Percentiles rank a stretch among this genome's conserved stretches.
Evolutionary conservation across 2,797 vertebrate species (phyloP).

Genomic region (Huso huso): DNA sequence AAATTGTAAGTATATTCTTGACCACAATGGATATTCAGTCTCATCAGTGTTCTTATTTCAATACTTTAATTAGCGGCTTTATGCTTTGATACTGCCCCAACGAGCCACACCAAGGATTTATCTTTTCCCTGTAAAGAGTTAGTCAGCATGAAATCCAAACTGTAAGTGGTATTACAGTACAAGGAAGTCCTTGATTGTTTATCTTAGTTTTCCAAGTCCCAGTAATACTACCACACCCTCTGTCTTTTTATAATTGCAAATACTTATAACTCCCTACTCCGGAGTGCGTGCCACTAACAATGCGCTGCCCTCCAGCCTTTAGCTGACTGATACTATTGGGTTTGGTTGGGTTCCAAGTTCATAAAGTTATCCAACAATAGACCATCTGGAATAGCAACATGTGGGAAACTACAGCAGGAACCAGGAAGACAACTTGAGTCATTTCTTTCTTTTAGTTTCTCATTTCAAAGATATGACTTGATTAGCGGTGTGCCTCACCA

Average conservation of each 20-base stretch:
- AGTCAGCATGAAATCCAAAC: constrained; percentile 9
- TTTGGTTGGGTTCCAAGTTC: constrained; percentile 13
- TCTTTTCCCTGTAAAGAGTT: not conserved
- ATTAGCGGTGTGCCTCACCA: not conserved
- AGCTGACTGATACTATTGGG: not conserved
- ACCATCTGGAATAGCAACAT: constrained; percentile 19
- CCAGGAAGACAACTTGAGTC: constrained; percentile 9
- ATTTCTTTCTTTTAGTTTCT: not conserved
- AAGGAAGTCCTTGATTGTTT: constrained; percentile 22
- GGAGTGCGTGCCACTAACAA: not conserved
- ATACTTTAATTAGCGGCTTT: too few species aligned
- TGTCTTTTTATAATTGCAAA: not conserved
- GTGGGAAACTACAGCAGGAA: constrained; percentile 20
- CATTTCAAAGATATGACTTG: constrained; percentile 15
- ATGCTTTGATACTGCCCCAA: too few species aligned
- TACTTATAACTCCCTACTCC: not conserved
- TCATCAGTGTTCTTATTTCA: too few species aligned
- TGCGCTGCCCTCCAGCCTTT: constrained; percentile 3
- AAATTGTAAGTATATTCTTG: too few species aligned
- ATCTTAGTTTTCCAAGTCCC: constrained; percentile 15
- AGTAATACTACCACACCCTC: constrained; percentile 3
- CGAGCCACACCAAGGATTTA: too few species aligned
- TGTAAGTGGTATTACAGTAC: constrained; percentile 6
- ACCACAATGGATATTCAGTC: too few species aligned
- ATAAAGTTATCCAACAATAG: constrained; percentile 17